Base-by-base conservation (phyloP, 2,888 invertebrate genomes). In the Hermaeophaga mercurialis region DNA sequence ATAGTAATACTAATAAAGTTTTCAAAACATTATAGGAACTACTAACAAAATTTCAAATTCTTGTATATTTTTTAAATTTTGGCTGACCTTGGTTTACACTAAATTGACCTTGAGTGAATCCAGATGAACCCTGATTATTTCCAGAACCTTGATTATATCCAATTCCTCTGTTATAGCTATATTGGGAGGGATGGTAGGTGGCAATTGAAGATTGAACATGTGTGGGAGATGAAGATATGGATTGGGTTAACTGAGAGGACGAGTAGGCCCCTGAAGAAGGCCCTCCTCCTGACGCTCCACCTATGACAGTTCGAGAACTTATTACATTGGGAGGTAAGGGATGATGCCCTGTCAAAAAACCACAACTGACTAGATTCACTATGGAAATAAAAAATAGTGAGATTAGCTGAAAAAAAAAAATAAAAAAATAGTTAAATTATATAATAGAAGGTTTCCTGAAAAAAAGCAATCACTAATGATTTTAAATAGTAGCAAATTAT, bases 161-260 rank as follows among this genome's bases (percentile, higher is more conserved):
- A n/a, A n/a, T n/a, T 9, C 19, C 26, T 28, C 43, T 33, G 17
- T 26, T 18, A 17, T 45, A 39, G 3, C 47, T 54, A 31, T 56
- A 47, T 11, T 43, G 45, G 15, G 39, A 17, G 7, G 54, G 56
- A 9, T 56, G 39, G 12, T 46, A 56, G 4, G 58, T 56, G 1
- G 61, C 50, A 39, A 56, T 50, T 1, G 59, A 22, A 5, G 58
- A 56, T 26, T 59, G 58, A 11, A 61, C 19, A 5, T 24, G 54
- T 7, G 47, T 48, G 6, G 61, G 61, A 12, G 56, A 24, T 2
- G 33, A 24, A 9, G 56, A 54, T 1, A 61, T 43, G 2, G 61
- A 57, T 45, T 61, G 61, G 26, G 61, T 54, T 12, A 56, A 52
- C 33, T 59, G 56, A 1, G 61, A 54, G 1, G 61, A 11, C n/a